These are phyloP conservation scores for Spatula clypeata DNA, from an alignment of 2,797 vertebrate genomes.

Conservation along the genomic window DNA sequence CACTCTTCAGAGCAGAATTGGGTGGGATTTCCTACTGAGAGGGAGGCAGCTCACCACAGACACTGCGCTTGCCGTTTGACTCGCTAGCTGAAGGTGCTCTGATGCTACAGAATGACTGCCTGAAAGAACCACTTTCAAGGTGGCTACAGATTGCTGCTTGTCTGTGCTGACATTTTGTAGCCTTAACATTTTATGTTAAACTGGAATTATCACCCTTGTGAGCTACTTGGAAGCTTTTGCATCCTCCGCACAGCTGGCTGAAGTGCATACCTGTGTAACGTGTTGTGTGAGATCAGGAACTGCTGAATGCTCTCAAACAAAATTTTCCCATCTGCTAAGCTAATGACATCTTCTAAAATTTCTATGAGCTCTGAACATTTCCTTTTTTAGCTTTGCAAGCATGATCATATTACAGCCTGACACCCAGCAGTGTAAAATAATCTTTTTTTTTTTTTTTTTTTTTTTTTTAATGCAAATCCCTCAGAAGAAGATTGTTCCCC, in stretches of 20 bases:
- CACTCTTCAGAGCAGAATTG: not conserved
- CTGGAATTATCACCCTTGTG: not conserved
- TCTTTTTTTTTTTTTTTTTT: not conserved
- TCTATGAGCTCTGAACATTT: constrained; percentile 46
- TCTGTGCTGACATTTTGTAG: not conserved
- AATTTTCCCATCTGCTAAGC: not conserved
- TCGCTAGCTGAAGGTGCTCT: fast-evolving
- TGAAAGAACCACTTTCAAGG: not conserved
- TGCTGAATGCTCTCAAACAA: constrained; percentile 35
- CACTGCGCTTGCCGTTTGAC: not conserved
- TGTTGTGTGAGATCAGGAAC: not conserved
- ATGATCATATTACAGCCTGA: constrained; percentile 70
- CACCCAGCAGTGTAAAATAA: constrained; percentile 60
- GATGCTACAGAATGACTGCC: fast-evolving
- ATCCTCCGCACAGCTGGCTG: not conserved
- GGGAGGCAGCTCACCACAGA: not conserved
- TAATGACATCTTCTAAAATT: constrained; percentile 58
- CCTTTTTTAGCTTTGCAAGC: constrained; percentile 65
- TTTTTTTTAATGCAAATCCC: not conserved
- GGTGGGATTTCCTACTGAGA: not conserved
- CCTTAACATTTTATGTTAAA: not conserved
- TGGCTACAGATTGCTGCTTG: not conserved
- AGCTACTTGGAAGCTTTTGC: not conserved
- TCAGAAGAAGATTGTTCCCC: constrained; percentile 24
- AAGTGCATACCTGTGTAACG: not conserved